Evolutionary conservation across 2,797 vertebrate species (phyloP).

Genomic region (Crax fasciolata): DNA sequence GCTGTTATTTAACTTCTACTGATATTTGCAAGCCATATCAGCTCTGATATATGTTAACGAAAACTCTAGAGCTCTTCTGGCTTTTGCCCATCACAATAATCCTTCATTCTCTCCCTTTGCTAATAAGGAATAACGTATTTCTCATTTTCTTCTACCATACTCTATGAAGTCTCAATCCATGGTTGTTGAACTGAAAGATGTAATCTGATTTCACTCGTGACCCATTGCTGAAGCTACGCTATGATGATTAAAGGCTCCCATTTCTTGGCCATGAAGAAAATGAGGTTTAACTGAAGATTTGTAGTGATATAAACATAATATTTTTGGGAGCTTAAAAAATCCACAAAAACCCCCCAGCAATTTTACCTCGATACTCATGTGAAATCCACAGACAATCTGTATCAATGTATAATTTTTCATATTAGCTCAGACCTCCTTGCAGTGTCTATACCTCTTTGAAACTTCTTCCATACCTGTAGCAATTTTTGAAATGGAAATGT

Average conservation of each 20-base stretch:
- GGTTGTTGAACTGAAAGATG: constrained; percentile 67
- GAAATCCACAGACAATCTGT: constrained; percentile 16
- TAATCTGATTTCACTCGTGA: constrained; percentile 59
- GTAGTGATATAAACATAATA: constrained; percentile 15
- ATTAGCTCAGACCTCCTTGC: not conserved
- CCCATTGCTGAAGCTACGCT: constrained; percentile 20
- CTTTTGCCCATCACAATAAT: not conserved
- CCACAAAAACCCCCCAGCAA: not conserved
- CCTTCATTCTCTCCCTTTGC: not conserved
- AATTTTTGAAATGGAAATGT: constrained; percentile 43
- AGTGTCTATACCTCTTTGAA: not conserved
- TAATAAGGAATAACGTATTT: constrained; percentile 51
- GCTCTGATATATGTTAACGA: not conserved
- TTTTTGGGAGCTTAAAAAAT: constrained; percentile 40
- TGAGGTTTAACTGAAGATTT: constrained; percentile 49
- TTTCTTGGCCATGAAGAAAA: constrained; percentile 52
- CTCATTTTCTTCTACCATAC: constrained; percentile 37
- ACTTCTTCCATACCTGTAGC: not conserved
- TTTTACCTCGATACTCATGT: constrained; percentile 32
- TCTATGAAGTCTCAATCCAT: constrained; percentile 45
- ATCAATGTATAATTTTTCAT: constrained; percentile 28
- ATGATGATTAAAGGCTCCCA: constrained; percentile 37
- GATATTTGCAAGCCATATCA: constrained; percentile 1
- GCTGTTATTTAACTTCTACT: constrained; percentile 16
- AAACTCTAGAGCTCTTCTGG: not conserved